Base-by-base conservation (phyloP, 2,888 invertebrate species). In the Drosophila prostipennis region DNA sequence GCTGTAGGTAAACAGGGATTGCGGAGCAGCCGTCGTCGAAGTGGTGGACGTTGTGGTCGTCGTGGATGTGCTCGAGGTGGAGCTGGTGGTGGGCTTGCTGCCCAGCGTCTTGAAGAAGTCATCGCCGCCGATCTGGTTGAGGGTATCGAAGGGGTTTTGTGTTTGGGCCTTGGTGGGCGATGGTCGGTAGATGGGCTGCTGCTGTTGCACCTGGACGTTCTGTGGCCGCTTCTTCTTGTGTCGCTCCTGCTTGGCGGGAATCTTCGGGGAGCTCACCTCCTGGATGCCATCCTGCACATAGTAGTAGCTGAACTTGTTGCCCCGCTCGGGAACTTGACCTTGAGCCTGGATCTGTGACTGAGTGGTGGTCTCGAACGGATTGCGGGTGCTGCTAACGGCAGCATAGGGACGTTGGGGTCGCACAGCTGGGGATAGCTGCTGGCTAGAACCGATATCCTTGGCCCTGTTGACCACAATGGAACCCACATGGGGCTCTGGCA, bases 401-500 rank as follows among this genome's bases (percentile, higher is more conserved):
- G 52, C 43, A 57, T 80, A 82, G 2, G 82, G 85, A 46, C 85
- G 80, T 32, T 84, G 84, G 0, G 84, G 56, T 0, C 89, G 70
- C 0, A 80, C 68, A 6, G 83, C 52, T 13, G 68, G 76, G 3
- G 63, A 52, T 11, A 78, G 48, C 2, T 80, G 59, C 40, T 58
- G 74, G 2, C 55, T 42, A 8, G 58, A 26, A 1, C 8, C 45
- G 10, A 54, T 64, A 11, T 81, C 81, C 71, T 87, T 88, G 16
- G 81, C 81, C 0, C 94, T 93, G 79, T 95, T 95, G 1, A 97
- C 94, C 0, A 97, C 96, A 4, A 97, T 96, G 0, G 96, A 96
- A 1, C 97, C 97, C 0, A 97, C 96, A 82, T 97, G 97, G 0
- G 97, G 97, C 13, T 96, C 95, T 0, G 97, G 97, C 89, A 97